Evolutionary conservation across 2,797 vertebrate genomes (phyloP), one percentile per base, ranked within the genome.

Genomic region (Acrossocheilus wenchowensis): DNA sequence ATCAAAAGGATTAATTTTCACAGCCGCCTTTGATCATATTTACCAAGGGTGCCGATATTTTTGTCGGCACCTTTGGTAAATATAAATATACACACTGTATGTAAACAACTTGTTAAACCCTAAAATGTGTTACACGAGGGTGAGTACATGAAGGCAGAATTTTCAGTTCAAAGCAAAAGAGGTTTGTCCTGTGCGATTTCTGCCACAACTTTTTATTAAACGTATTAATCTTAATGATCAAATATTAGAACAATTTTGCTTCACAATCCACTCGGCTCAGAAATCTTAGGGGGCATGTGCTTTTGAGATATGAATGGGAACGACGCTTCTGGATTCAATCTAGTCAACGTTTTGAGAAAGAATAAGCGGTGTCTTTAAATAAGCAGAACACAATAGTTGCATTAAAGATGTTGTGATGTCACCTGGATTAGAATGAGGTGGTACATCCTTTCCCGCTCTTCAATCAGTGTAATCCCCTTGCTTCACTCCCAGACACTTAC

Each of bases 401-500:
- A 57, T 79, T 62, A 45, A 30, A 39, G 39, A 81, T 62, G 80
- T 71, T 72, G 43, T 88, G 60, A 83, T 64, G 77, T 66, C 36
- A 81, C 48, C 81, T 78, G 74, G 62, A 85, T 83, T 60, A 88
- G 75, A 90, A 80, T 21, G 60, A 87, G 6, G 64, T 68, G 64
- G 64, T 36, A 19, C 64, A 68, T 68, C 68, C 45, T 71, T 89
- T 60, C 39, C 81, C 78, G 81, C 54, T 79, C 85, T 85, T 81
- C 64, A 81, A 80, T 87, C 87, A 88, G 64, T 50, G 89, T 95
- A 95, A 95, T 95, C 94, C 93, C 87, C 81, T 92, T 90, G 91
- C 89, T 91, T 93, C 92, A 90, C 92, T 94, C 91, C 88, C 91
- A 93, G 94, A 93, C 94, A 94, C 93, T 95, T 95, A 95, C 92